Conservation (phyloP, 2,113 vertebrate genomes). For the Theristicus caerulescens region DNA sequence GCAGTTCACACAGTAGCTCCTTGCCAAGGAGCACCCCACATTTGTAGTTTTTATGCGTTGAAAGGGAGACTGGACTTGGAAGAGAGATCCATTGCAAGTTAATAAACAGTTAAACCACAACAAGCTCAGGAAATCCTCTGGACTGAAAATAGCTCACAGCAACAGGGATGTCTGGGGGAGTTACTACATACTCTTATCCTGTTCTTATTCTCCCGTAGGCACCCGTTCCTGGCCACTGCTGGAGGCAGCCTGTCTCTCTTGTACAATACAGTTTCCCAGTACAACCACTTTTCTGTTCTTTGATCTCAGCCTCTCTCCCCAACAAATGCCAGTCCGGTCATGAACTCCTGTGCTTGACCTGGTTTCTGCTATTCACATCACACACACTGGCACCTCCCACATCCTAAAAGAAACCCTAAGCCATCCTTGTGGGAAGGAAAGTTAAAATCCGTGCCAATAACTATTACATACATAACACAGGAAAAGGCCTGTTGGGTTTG, state of each 20-base stretch:
- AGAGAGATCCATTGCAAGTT: not conserved
- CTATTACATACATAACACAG: not conserved
- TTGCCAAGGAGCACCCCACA: not conserved
- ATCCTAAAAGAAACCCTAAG: not conserved
- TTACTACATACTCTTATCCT: not conserved
- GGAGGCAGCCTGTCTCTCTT: not conserved
- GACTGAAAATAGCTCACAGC: conserved; percentile 27
- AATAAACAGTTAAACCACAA: conserved; percentile 19
- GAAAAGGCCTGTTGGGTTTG: not conserved
- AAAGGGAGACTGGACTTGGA: not conserved
- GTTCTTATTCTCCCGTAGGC: not conserved
- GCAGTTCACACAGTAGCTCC: not conserved
- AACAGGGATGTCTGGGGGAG: not conserved
- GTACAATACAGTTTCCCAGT: not conserved
- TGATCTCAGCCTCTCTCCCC: not conserved
- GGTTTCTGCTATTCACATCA: not conserved
- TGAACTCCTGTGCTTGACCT: not conserved
- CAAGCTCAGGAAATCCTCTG: conserved; percentile 37
- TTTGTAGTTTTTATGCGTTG: not conserved
- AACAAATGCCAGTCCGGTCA: not conserved
- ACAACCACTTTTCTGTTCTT: not conserved
- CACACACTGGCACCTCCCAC: not conserved
- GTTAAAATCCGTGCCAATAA: not conserved
- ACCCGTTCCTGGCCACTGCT: not conserved
- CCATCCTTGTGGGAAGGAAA: not conserved